Evolutionary conservation across 2,888 invertebrate genomes (phyloP), one percentile per base, ranked within the genome.

Genomic region (Athripsodes cinereus): DNA sequence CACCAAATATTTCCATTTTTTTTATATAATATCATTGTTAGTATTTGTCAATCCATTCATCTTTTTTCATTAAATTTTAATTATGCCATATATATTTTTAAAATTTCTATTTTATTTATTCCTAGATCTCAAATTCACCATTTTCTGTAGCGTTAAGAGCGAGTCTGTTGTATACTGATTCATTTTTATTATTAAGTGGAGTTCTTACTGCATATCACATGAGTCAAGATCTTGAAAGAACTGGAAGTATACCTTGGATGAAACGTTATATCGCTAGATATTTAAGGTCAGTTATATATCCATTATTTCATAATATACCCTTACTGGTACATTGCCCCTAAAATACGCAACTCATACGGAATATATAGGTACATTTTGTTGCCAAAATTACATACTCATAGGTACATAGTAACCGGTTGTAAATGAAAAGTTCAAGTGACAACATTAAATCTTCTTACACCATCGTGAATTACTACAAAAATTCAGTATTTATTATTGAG

Each of bases 131-230:
- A 31, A 82, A 81, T 66, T 78, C 79, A 55, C 81, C 84, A 0
- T 57, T 81, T 1, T 84, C 83, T 72, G 77, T 82, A 2, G 71
- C 84, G 70, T 77, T 83, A 58, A 78, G 87, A 50, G 79, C 81
- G 11, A 84, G 85, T 0, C 74, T 85, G 74, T 75, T 86, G 65
- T 85, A 81, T 72, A 84, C 85, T 1, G 87, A 88, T 69, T 79
- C 83, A 63, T 83, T 87, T 68, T 74, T 88, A 34, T 72, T 87
- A 13, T 72, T 87, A 46, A 86, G 86, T 64, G 88, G 87, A 1
- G 74, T 85, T 1, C 70, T 87, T 26, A 80, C 82, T 0, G 81
- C 86, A 1, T 82, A 83, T 66, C 80, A 83, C 47, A 75, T 85
- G 66, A 76, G 83, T 2, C 74, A 73, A 50, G 83, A 82, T 62